Percentiles rank a stretch among this genome's conserved stretches.
These are phyloP conservation scores for Heterodera schachtii DNA, from an alignment of 1,140 invertebrate species.

Conservation along the genomic window DNA sequence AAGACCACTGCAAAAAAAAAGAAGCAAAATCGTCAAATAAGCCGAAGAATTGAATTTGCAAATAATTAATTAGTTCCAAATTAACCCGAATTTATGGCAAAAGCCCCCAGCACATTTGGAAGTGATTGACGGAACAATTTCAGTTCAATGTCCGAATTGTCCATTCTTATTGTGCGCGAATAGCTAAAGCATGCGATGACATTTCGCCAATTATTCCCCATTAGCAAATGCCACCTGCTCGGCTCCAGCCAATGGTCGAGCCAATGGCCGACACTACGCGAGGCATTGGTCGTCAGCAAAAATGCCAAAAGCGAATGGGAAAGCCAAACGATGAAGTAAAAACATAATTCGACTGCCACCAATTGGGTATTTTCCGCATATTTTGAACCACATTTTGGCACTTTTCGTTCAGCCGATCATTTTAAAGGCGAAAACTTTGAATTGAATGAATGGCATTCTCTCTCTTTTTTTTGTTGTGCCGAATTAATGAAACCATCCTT, in stretches of 20 bases:
- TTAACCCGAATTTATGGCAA: constrained; percentile 41
- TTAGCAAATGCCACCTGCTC: constrained; percentile 46
- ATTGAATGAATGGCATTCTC: too few relatives aligned
- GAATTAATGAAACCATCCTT: too few relatives aligned
- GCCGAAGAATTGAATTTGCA: neutral
- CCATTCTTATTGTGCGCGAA: constrained; percentile 24
- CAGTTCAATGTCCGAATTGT: constrained; percentile 54
- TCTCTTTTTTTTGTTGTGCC: too few relatives aligned
- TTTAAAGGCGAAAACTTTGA: too few relatives aligned
- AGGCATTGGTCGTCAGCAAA: constrained; percentile 34
- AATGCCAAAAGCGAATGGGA: constrained; percentile 47
- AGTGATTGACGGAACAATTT: constrained; percentile 46
- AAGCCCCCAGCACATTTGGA: constrained; percentile 28
- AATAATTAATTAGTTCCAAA: constrained; percentile 25
- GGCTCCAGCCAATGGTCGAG: constrained; percentile 41
- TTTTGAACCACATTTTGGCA: neutral
- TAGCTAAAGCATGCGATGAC: constrained; percentile 9
- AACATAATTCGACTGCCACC: neutral
- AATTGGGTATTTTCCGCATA: neutral
- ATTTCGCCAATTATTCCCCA: neutral
- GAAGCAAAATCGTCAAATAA: too few relatives aligned
- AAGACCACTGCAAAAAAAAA: constrained; percentile 43
- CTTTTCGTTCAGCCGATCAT: too few relatives aligned
- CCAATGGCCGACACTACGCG: constrained; percentile 30
- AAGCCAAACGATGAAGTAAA: constrained; percentile 45